These are phyloP conservation scores for Rostratula benghalensis DNA, from an alignment of 2,113 vertebrate genomes.

Conservation along the genomic window DNA sequence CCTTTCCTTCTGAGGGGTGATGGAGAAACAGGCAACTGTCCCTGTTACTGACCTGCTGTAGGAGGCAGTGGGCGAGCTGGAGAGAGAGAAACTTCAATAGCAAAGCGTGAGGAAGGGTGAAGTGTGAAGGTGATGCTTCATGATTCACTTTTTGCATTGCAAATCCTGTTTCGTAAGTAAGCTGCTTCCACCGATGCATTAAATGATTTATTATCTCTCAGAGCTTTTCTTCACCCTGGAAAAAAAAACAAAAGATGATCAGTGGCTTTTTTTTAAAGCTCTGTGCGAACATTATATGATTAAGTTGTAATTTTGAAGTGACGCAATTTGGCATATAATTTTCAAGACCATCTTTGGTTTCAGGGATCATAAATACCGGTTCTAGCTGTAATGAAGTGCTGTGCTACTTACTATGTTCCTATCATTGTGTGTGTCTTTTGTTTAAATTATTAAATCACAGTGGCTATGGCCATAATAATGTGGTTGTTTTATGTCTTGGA, in stretches of 20 bases:
- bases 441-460: conserved; percentile 62
- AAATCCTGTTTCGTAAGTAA: conserved; percentile 12
- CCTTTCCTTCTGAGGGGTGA: rapidly evolving
- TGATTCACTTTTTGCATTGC: conserved; percentile 13
- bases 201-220: not conserved
- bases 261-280: not conserved
- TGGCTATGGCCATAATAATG: conserved; percentile 43
- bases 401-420: conserved; percentile 29
- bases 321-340: not conserved
- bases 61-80: not conserved
- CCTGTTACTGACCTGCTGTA: not conserved
- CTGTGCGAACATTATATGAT: not conserved
- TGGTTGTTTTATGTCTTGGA: conserved; percentile 49
- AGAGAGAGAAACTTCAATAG: not conserved
- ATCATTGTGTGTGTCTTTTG: conserved; percentile 27
- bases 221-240: conserved; percentile 19
- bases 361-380: conserved; percentile 2
- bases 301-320: conserved; percentile 29
- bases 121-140: conserved; percentile 7
- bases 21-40: not conserved
- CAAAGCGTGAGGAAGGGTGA: not conserved
- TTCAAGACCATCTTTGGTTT: conserved; percentile 31
- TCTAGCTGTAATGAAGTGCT: conserved; percentile 46
- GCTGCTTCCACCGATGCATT: not conserved
- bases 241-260: not conserved